Conservation (phyloP, 2,888 invertebrate genomes). For the Chrysolina haemoptera region DNA sequence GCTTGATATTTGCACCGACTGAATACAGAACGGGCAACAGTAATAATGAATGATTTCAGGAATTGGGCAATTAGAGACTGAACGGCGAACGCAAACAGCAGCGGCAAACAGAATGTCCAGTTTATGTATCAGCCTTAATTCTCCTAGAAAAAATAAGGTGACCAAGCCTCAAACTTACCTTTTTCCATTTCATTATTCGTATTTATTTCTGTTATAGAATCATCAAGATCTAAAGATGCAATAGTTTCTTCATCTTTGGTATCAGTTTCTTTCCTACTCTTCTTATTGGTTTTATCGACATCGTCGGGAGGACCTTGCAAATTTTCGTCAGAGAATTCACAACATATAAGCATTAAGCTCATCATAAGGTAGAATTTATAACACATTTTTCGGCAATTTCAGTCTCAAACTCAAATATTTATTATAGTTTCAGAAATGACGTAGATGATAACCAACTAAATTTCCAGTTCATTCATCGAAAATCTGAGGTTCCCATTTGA, state of each 20-base stretch:
- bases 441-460: not conserved
- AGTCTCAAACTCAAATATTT: not conserved
- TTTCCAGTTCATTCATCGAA: not conserved
- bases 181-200: constrained; percentile 7
- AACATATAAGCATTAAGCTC: constrained; percentile 59
- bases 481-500: not conserved
- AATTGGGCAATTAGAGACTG: too few relatives aligned
- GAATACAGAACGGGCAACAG: too few relatives aligned
- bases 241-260: constrained; percentile 8
- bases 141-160: too few relatives aligned
- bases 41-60: too few relatives aligned
- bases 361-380: not conserved
- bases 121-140: too few relatives aligned
- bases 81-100: too few relatives aligned
- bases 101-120: too few relatives aligned
- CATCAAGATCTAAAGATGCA: not conserved
- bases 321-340: constrained; percentile 63
- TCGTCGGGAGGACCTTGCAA: constrained; percentile 56
- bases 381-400: not conserved
- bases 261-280: constrained; percentile 23
- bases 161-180: not conserved
- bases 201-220: not conserved
- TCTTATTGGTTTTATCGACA: constrained; percentile 30
- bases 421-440: not conserved
- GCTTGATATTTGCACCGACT: too few relatives aligned